These are phyloP conservation scores for Ormyrus nitidulus DNA, from an alignment of 2,888 invertebrate genomes.

Conservation along the genomic window DNA sequence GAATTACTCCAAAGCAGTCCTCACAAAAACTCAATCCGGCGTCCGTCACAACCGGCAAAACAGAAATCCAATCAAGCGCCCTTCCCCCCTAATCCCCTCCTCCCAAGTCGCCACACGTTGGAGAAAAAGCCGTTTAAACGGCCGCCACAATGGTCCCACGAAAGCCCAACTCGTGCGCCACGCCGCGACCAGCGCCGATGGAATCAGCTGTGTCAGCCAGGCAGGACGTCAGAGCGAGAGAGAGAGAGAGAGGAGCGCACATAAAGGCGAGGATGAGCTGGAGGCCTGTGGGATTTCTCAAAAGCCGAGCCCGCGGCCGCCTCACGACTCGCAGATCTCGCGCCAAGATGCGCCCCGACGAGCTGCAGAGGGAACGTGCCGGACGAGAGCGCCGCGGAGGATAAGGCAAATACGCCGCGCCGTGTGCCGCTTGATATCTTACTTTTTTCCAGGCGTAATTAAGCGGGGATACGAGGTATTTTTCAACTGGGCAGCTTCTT, in stretches of 20 bases:
- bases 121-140: too few species aligned
- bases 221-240: conserved; percentile 16
- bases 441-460: conserved; percentile 4
- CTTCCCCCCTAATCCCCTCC: conserved; percentile 6
- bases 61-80: conserved; percentile 26
- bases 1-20: too few species aligned
- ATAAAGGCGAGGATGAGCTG: conserved; percentile 37
- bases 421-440: neutral
- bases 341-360: conserved; percentile 8
- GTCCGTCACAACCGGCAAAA: neutral
- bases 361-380: too few species aligned
- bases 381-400: too few species aligned
- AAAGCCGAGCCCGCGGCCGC: conserved; percentile 32
- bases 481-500: too few species aligned
- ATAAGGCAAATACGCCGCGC: conserved; percentile 9
- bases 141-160: neutral
- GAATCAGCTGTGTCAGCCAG: conserved; percentile 32
- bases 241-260: neutral
- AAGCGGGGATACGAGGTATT: neutral
- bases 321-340: conserved; percentile 39
- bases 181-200: conserved; percentile 8
- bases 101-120: too few species aligned
- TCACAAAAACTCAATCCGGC: too few species aligned
- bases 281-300: conserved; percentile 4
- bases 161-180: neutral